Conservation (phyloP, 2,888 invertebrate genomes). For the Orchesellides sinensis region DNA sequence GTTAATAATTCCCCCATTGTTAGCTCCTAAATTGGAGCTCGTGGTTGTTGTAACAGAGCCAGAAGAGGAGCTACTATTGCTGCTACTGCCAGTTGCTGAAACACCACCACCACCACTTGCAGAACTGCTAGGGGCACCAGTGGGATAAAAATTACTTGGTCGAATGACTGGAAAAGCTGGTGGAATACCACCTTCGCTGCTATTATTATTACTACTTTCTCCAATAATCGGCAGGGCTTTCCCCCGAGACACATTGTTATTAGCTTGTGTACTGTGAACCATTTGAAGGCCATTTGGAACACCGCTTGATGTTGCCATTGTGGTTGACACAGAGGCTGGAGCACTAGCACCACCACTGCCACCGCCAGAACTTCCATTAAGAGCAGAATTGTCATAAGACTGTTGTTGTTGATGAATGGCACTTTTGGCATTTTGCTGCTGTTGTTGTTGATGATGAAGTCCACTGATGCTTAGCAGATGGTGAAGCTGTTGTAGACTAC, state of each 20-base stretch:
- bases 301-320: slow-evolving; percentile 54
- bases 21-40: slow-evolving; percentile 12
- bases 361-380: not conserved
- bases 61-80: slow-evolving; percentile 12
- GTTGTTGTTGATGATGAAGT: slow-evolving; percentile 49
- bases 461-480: slow-evolving; percentile 62
- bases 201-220: slow-evolving; percentile 30
- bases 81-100: not conserved
- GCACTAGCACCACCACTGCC: slow-evolving; percentile 20
- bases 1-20: slow-evolving; percentile 50
- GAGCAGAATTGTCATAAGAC: slow-evolving; percentile 31
- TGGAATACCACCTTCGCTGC: slow-evolving; percentile 33
- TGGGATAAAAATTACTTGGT: slow-evolving; percentile 71
- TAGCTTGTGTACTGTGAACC: slow-evolving; percentile 68
- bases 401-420: slow-evolving; percentile 55
- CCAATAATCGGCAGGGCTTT: slow-evolving; percentile 66
- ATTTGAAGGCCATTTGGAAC: slow-evolving; percentile 70
- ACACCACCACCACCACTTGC: not conserved
- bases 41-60: slow-evolving; percentile 17
- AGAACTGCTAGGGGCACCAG: slow-evolving; percentile 70
- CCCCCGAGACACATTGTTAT: slow-evolving; percentile 71
- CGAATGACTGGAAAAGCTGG: slow-evolving; percentile 67
- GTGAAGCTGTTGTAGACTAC: slow-evolving; percentile 63
- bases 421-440: slow-evolving; percentile 64
- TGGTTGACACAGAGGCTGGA: slow-evolving; percentile 51